Conservation (phyloP, 2,113 vertebrate genomes). For the Redunca redunca region DNA sequence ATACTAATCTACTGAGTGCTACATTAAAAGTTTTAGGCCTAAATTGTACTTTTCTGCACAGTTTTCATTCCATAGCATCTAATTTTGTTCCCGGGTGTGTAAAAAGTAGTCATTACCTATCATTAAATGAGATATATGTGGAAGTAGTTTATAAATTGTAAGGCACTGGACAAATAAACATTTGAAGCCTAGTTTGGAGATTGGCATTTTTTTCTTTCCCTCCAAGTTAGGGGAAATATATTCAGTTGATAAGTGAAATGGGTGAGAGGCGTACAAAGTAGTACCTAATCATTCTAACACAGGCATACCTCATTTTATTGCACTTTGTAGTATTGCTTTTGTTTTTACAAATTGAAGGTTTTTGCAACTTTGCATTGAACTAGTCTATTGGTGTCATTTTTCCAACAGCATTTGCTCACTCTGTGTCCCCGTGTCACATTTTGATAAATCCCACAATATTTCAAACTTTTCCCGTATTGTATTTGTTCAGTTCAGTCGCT, state of each 20-base stretch:
- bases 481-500: neutral
- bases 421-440: neutral
- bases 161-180: neutral
- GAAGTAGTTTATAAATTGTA: neutral
- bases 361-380: neutral
- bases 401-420: neutral
- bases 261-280: neutral
- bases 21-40: neutral
- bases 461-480: neutral
- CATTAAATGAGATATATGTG: neutral
- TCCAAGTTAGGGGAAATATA: neutral
- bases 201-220: neutral
- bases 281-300: neutral
- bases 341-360: neutral
- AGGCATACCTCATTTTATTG: neutral
- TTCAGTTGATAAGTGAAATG: neutral
- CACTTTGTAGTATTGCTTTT: neutral
- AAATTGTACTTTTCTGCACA: neutral
- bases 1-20: neutral
- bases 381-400: neutral
- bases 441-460: neutral
- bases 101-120: constrained; percentile 9
- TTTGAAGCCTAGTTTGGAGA: neutral
- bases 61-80: neutral
- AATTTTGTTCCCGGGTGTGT: neutral